Evolutionary conservation across 2,797 vertebrate genomes (phyloP).

Genomic region (Darevskia nairensis): DNA sequence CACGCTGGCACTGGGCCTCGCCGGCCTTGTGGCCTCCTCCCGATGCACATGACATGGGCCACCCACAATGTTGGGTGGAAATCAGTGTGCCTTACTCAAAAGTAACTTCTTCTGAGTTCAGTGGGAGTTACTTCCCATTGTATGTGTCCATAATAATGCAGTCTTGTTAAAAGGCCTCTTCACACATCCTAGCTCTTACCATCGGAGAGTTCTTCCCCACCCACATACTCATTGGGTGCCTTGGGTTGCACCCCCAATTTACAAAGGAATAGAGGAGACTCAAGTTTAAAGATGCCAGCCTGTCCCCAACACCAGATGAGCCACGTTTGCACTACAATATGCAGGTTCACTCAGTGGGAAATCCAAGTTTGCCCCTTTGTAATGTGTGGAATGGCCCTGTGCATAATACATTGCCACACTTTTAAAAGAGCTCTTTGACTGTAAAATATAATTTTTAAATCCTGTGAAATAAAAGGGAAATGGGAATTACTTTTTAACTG

Average conservation of each 20-base stretch:
- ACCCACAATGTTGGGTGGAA: no score
- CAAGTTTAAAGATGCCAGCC: neutral
- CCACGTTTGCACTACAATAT: no score
- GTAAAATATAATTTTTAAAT: neutral
- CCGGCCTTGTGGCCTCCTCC: no score
- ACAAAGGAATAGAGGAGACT: neutral
- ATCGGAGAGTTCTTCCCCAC: neutral
- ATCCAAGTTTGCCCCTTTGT: neutral
- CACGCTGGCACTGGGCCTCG: no score
- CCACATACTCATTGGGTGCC: neutral
- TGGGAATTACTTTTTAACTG: neutral
- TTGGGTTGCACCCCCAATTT: neutral
- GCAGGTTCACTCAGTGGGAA: neutral
- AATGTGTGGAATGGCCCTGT: neutral
- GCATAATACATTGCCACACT: neutral
- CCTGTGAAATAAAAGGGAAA: neutral
- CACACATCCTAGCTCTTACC: neutral
- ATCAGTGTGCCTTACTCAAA: neutral
- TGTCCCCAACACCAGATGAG: neutral
- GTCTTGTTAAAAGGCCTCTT: neutral
- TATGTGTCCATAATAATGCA: neutral
- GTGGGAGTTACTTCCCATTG: neutral
- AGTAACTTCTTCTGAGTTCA: neutral
- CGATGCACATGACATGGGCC: neutral
- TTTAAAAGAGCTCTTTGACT: neutral